A percentile compares a stretch with the other conserved stretches of the same genome.
Evolutionary conservation across 2,113 vertebrate species (phyloP).

Genomic region (Gymnocephalus cernua): DNA sequence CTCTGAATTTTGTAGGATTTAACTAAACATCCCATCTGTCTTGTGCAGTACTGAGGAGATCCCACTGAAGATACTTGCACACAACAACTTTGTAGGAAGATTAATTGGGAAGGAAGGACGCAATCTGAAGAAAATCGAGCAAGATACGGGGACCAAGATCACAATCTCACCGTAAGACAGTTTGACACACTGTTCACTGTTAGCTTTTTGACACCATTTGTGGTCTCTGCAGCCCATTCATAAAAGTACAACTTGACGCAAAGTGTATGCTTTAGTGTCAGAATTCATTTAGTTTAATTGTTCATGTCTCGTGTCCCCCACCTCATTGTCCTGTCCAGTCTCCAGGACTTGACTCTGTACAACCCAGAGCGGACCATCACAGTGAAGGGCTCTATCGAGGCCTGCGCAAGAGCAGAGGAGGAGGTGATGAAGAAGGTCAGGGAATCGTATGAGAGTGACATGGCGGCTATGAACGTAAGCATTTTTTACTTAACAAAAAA

Average conservation of each 20-base stretch:
- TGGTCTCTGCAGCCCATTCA: background rate
- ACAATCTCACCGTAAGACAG: slow-evolving; percentile 95
- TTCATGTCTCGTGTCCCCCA: background rate
- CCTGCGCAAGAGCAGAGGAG: slow-evolving; percentile 92
- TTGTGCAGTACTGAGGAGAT: slow-evolving; percentile 94
- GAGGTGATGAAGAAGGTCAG: slow-evolving; percentile 99
- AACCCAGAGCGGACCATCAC: slow-evolving; percentile 98
- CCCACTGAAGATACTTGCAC: slow-evolving; percentile 97
- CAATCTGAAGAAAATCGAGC: slow-evolving; percentile 98
- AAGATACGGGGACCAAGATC: slow-evolving; percentile 98
- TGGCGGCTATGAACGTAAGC: slow-evolving; percentile 98
- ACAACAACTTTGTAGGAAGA: slow-evolving; percentile 98
- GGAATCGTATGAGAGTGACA: slow-evolving; percentile 97
- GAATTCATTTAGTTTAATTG: background rate
- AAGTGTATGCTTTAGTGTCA: background rate
- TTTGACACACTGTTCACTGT: background rate
- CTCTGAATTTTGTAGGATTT: background rate
- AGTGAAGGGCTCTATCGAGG: slow-evolving; percentile 92
- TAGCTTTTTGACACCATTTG: background rate
- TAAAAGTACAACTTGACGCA: background rate
- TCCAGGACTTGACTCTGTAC: slow-evolving; percentile 97
- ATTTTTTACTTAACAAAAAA: background rate
- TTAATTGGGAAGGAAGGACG: slow-evolving; percentile 98
- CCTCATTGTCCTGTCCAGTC: slow-evolving; percentile 75
- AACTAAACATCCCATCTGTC: background rate